Percentiles rank a stretch among this genome's conserved stretches.
Evolutionary conservation across 2,888 invertebrate genomes (phyloP).

Genomic region (Apamea anceps): DNA sequence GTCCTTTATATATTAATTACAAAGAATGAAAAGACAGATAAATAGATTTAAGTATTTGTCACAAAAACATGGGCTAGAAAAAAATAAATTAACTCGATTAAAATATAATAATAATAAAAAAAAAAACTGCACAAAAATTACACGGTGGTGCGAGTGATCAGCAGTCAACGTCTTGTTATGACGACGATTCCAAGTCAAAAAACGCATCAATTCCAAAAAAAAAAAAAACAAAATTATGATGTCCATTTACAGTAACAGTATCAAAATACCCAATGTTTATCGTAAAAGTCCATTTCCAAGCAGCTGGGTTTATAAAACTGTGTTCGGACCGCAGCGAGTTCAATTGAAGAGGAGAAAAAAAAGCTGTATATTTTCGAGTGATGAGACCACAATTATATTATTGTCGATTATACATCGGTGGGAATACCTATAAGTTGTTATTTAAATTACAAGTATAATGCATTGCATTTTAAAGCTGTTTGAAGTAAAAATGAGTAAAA

Average conservation of each 20-base stretch:
- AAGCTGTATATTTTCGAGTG: slow-evolving; percentile 55
- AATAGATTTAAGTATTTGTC: no score
- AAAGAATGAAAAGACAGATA: no score
- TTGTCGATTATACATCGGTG: slow-evolving; percentile 34
- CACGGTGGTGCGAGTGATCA: no score
- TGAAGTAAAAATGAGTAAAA: not conserved
- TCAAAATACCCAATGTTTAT: slow-evolving; percentile 35
- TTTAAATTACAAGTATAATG: not conserved
- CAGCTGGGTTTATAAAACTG: slow-evolving; percentile 75
- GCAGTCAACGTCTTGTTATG: not conserved
- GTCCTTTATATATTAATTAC: no score
- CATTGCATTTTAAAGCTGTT: not conserved
- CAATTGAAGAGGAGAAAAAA: slow-evolving; percentile 44
- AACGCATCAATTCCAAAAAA: slow-evolving; percentile 2
- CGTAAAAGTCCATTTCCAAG: slow-evolving; percentile 42
- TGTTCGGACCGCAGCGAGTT: slow-evolving; percentile 49
- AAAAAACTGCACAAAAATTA: no score
- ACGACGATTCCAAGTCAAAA: not conserved
- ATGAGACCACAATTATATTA: slow-evolving; percentile 72
- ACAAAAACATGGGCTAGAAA: no score
- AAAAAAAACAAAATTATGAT: not conserved
- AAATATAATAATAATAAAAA: no score
- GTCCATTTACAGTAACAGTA: slow-evolving; percentile 1
- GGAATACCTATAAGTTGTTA: slow-evolving; percentile 35
- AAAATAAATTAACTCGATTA: no score